Conservation (phyloP, 2,113 vertebrate genomes). For the Copsychus sechellarum region DNA sequence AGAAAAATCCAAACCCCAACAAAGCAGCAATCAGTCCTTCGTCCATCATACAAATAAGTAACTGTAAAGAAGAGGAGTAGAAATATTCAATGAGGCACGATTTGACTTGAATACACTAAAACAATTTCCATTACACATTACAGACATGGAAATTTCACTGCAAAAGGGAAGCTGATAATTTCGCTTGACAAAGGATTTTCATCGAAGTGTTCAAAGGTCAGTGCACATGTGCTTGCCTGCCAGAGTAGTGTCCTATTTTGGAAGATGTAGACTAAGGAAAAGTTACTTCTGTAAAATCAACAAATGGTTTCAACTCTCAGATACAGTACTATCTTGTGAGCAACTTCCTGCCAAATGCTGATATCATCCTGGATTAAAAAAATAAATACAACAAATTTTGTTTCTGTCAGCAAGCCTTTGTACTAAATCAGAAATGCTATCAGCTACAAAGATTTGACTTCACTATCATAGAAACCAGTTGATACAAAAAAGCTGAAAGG, state of each 20-base stretch:
- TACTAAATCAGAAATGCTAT: conserved; percentile 37
- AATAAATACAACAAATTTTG: conserved; percentile 60
- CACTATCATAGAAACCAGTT: neutral
- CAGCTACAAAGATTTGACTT: neutral
- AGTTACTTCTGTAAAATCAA: conserved; percentile 64
- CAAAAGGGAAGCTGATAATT: conserved; percentile 49
- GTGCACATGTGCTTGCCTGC: neutral
- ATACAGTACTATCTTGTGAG: neutral
- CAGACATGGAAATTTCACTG: neutral
- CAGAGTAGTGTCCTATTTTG: conserved; percentile 17
- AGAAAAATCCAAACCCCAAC: neutral
- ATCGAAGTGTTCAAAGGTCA: conserved; percentile 9
- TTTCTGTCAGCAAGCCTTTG: conserved; percentile 53
- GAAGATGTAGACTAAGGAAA: conserved; percentile 60
- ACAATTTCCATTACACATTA: neutral
- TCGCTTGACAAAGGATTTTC: conserved; percentile 44
- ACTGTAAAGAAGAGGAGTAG: accelerated
- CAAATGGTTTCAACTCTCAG: conserved; percentile 29
- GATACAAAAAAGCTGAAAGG: neutral
- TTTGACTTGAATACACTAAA: neutral
- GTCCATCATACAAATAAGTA: neutral
- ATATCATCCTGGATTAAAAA: conserved; percentile 68
- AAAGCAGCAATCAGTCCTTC: neutral
- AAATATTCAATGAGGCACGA: neutral
- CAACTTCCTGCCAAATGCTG: conserved; percentile 55